Conservation (phyloP, 2,113 vertebrate species). For the Oryzias melastigma region DNA sequence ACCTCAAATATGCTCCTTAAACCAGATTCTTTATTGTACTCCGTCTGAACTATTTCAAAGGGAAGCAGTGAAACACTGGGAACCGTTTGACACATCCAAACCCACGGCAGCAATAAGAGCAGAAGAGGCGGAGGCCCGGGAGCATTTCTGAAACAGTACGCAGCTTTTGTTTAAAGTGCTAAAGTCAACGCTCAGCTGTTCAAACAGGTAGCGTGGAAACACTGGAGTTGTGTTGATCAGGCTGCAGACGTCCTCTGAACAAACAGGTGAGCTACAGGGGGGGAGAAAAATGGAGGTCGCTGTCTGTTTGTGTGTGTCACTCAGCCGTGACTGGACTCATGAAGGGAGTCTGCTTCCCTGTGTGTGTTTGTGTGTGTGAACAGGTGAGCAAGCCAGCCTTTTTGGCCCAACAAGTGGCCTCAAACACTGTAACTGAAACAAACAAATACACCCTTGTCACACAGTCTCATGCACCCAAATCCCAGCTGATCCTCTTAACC, state of each 20-base stretch:
- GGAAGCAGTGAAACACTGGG: constrained; percentile 21
- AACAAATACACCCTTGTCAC: constrained; percentile 50
- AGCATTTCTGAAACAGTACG: constrained; percentile 42
- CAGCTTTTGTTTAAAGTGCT: constrained; percentile 64
- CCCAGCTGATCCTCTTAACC: constrained; percentile 50
- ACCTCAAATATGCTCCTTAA: constrained; percentile 68
- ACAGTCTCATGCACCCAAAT: constrained; percentile 45
- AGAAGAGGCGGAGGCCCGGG: constrained; percentile 12
- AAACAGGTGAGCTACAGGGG: constrained; percentile 68
- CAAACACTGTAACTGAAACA: constrained; percentile 42
- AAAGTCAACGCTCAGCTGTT: constrained; percentile 78
- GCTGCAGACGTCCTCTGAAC: constrained; percentile 68
- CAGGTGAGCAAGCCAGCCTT: constrained; percentile 70
- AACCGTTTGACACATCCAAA: constrained; percentile 42
- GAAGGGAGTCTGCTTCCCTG: constrained; percentile 43
- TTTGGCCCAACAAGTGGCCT: constrained; percentile 34
- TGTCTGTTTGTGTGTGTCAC: constrained; percentile 41
- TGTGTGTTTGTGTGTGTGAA: constrained; percentile 71
- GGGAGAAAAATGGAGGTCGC: constrained; percentile 35
- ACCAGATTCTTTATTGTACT: constrained; percentile 69
- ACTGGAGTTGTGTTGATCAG: constrained; percentile 61
- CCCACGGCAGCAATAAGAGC: constrained; percentile 26
- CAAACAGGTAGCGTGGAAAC: constrained; percentile 72
- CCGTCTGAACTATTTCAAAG: constrained; percentile 46
- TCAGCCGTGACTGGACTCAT: constrained; percentile 41